Conservation (phyloP, 2,888 invertebrate genomes). For the Ophion ventricosus region DNA sequence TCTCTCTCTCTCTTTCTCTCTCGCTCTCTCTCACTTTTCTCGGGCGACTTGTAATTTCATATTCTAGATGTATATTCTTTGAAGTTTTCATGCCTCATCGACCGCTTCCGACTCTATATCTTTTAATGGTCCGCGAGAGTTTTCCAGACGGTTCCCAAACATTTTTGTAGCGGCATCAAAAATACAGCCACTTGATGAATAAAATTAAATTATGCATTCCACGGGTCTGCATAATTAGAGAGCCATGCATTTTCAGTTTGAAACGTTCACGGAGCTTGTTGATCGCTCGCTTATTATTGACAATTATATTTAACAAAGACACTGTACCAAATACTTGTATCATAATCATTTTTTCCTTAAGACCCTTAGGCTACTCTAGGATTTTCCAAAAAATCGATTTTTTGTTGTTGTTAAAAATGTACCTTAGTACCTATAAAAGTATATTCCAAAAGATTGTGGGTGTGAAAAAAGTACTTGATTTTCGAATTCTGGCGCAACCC, state of each 20-base stretch:
- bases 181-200: slow-evolving; percentile 12
- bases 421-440: too few species aligned
- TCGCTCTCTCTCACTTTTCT: slow-evolving; percentile 44
- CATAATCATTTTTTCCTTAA: too few species aligned
- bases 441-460: too few species aligned
- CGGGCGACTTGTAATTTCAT: slow-evolving; percentile 77
- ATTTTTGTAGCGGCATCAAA: slow-evolving; percentile 16
- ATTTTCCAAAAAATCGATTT: too few species aligned
- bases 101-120: slow-evolving; percentile 43
- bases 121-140: slow-evolving; percentile 31
- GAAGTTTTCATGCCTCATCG: slow-evolving; percentile 76
- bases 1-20: neutral
- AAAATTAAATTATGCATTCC: slow-evolving; percentile 26
- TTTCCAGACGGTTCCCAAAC: slow-evolving; percentile 43
- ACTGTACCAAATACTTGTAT: neutral
- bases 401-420: too few species aligned
- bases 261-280: neutral
- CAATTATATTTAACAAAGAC: neutral
- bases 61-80: slow-evolving; percentile 68
- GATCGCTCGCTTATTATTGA: neutral
- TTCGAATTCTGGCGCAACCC: too few species aligned
- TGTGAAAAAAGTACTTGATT: too few species aligned
- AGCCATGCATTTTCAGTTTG: neutral
- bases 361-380: too few species aligned
- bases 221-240: slow-evolving; percentile 42